Base-by-base conservation (phyloP, 2,888 invertebrate genomes). In the Aricia artaxerxes region DNA sequence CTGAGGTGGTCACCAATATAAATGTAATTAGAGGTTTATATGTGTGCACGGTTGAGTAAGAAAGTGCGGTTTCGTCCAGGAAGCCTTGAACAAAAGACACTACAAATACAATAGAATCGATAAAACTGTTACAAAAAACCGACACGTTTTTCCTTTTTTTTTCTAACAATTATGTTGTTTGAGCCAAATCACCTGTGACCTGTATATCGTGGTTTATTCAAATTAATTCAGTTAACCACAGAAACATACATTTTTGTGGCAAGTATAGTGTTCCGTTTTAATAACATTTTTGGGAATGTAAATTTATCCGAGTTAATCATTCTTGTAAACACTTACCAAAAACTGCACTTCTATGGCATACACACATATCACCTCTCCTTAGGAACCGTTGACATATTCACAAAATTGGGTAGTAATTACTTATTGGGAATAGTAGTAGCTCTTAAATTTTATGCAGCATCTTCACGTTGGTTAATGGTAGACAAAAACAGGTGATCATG, bases 1-100 rank as follows among this genome's bases (percentile, higher is more conserved):
- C 89, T 88, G 82, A 89, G 91, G 89, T 90, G 91, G 91, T 90
- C 92, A 92, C 91, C 91, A 91, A 92, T 93, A 93, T 87, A 88
- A 92, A 89, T 87, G 92, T 92, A 92, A 94, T 94, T 93, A 93
- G 89, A 90, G 89, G 86, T 89, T 77, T 85, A 86, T 87, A 87
- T 88, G 87, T 82, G 82, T 82, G 83, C 83, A 82, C 82, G 84
- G 85, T 83, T 81, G 82, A 82, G 83, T 84, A 87, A 88, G 88
- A 90, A 90, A 90, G 89, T 87, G 92, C 87, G 92, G 92, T 92
- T 88, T 85, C 82, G 83, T 88, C 84, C 85, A 91, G 92, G 92
- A 92, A 92, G 90, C 89, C 87, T 87, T 86, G 84, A 83, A 86
- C 85, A 85, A 86, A 85, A 82, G 84, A 80, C 75, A 57, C 76